Base-by-base conservation (phyloP, 92 coral and sea anemone genomes). In the Pocillopora meandrina region DNA sequence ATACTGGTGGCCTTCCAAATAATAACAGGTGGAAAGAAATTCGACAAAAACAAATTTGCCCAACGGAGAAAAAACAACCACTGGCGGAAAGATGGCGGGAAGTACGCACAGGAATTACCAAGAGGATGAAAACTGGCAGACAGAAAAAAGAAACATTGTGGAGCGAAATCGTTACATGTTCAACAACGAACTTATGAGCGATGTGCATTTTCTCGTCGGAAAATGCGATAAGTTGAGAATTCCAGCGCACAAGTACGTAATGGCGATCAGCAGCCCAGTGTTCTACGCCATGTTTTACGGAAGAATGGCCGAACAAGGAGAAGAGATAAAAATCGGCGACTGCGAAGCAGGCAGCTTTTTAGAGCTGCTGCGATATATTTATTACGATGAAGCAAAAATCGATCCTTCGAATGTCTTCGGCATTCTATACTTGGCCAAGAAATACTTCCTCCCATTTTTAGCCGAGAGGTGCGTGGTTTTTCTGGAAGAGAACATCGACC, bases 271-370 rank as follows among this genome's bases (percentile, higher is more conserved):
- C 72, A 94, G 98, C 36, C 98, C 98, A 1, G 95, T 94, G 6
- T 89, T 94, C 31, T 88, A 92, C 72, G 98, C 92, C 47, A 94
- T 94, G 98, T 94, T 94, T 75, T 94, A 87, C 75, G 95, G 98
- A 2, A 80, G 86, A 47, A 92, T 94, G 92, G 98, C 98, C 14
- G 98, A 94, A 68, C 86, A 85, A 79, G 88, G 89, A 20, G 64
- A 79, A 26, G 93, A 94, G 60, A 79, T 94, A 9, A 81, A 84
- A 35, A 77, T 94, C 34, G 87, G 91, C 8, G 98, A 94, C 84
- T 94, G 93, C 71, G 98, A 94, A 26, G 69, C 87, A 21, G 88
- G 90, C 64, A 91, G 93, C 47, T 94, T 94, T 55, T 23, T 90
- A 19, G 98, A 94, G 59, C 89, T 94, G 12, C 76, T 94, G 35